Evolutionary conservation across 1,140 invertebrate species (phyloP).

Genomic region (Cydia amplana): DNA sequence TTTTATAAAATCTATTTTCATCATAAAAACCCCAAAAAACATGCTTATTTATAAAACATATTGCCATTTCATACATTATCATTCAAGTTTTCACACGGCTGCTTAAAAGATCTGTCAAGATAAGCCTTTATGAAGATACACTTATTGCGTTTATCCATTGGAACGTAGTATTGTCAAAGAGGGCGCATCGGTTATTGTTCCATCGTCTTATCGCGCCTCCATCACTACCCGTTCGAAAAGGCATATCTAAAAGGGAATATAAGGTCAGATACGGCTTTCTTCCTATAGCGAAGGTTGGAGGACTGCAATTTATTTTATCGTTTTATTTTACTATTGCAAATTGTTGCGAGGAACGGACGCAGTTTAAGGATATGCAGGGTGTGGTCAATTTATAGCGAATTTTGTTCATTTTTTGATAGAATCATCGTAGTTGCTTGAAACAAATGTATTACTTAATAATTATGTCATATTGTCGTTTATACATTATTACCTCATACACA

Average conservation of each 20-base stretch:
- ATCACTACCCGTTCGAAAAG: constrained; percentile 49
- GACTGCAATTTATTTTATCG: constrained; percentile 55
- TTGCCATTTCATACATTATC: not conserved
- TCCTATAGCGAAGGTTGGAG: not conserved
- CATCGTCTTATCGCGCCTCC: constrained; percentile 56
- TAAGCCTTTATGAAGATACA: constrained; percentile 2
- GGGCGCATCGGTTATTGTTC: constrained; percentile 71
- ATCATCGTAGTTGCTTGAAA: not conserved
- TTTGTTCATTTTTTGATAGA: not conserved
- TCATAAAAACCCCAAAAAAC: too few relatives aligned
- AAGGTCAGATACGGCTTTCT: not conserved
- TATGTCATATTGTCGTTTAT: too few relatives aligned
- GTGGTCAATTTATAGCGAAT: too few relatives aligned
- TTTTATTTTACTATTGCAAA: constrained; percentile 63
- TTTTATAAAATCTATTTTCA: too few relatives aligned
- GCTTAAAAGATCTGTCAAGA: not conserved
- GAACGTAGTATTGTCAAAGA: constrained; percentile 62
- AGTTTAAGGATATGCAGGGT: not conserved
- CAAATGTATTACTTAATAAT: too few relatives aligned
- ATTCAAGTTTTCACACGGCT: not conserved
- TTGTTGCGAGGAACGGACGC: constrained; percentile 52
- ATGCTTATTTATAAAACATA: too few relatives aligned
- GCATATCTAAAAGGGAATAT: constrained; percentile 50
- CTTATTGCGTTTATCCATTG: constrained; percentile 32
- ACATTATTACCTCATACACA: too few relatives aligned